A percentile compares a stretch with the other conserved stretches of the same genome.
Evolutionary conservation across 2,113 vertebrate species (phyloP).

Genomic region (Stegastes partitus): DNA sequence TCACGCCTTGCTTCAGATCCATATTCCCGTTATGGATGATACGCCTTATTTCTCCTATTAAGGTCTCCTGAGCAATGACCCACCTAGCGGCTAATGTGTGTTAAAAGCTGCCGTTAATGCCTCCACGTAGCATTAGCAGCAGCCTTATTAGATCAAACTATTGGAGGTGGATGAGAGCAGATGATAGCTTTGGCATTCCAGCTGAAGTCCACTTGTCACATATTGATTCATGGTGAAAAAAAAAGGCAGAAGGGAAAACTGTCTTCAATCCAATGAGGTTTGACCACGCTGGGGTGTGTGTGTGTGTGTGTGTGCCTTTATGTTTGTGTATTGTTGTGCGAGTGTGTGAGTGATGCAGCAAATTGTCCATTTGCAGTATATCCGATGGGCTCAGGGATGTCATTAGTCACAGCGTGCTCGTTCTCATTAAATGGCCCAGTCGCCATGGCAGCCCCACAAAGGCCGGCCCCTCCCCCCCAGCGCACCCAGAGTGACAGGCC

Average conservation of each 20-base stretch:
- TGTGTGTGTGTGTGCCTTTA: slow-evolving; percentile 64
- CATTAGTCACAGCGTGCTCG: slow-evolving; percentile 86
- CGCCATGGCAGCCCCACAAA: slow-evolving; percentile 85
- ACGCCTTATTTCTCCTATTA: slow-evolving; percentile 53
- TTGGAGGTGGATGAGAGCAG: slow-evolving; percentile 44
- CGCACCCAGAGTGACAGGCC: slow-evolving; percentile 82
- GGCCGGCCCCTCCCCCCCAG: slow-evolving; percentile 66
- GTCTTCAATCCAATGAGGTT: slow-evolving; percentile 63
- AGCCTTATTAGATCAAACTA: slow-evolving; percentile 55
- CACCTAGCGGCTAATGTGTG: slow-evolving; percentile 54
- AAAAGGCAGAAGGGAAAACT: slow-evolving; percentile 55
- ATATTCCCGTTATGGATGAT: slow-evolving; percentile 59
- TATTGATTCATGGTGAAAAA: slow-evolving; percentile 65
- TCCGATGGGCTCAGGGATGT: slow-evolving; percentile 84
- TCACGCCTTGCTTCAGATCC: slow-evolving; percentile 57
- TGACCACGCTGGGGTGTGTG: slow-evolving; percentile 64
- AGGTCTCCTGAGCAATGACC: slow-evolving; percentile 58
- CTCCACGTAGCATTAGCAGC: slow-evolving; percentile 45
- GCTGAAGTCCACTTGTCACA: slow-evolving; percentile 58
- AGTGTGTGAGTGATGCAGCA: slow-evolving; percentile 78
- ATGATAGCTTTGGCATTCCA: slow-evolving; percentile 45
- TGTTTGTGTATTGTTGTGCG: slow-evolving; percentile 69
- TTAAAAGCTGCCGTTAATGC: slow-evolving; percentile 64
- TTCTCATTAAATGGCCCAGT: slow-evolving; percentile 85
- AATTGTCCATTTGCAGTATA: slow-evolving; percentile 83